These are phyloP conservation scores for Cynoglossus semilaevis DNA, from an alignment of 2,113 vertebrate genomes.

Conservation along the genomic window DNA sequence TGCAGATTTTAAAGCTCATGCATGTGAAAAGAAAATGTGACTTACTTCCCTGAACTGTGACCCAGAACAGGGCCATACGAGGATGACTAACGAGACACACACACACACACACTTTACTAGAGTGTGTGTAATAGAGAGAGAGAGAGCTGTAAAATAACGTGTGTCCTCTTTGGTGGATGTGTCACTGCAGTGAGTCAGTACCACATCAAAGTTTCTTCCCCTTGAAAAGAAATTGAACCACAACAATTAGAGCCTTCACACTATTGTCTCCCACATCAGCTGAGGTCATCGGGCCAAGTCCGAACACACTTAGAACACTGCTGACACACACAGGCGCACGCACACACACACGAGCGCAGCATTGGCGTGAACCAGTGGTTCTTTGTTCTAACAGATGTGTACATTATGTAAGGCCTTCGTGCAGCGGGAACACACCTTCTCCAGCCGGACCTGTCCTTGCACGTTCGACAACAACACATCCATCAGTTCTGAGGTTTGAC, in stretches of 20 bases:
- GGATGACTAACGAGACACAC: too few relatives aligned
- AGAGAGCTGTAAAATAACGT: conserved; percentile 4
- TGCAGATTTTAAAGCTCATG: too few relatives aligned
- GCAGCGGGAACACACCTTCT: conserved; percentile 6
- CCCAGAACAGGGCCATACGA: too few relatives aligned
- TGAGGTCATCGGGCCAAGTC: too few relatives aligned
- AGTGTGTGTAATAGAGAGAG: too few relatives aligned
- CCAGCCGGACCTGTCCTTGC: conserved; percentile 1
- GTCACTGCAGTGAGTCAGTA: too few relatives aligned
- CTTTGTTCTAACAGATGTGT: background rate
- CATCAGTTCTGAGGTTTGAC: conserved; percentile 1
- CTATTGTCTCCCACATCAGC: background rate
- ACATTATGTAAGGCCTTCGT: conserved; percentile 2
- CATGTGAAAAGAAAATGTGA: too few relatives aligned
- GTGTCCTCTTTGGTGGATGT: too few relatives aligned
- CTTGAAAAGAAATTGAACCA: conserved; percentile 15
- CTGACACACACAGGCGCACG: background rate
- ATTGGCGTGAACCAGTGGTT: background rate
- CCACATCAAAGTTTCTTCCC: background rate
- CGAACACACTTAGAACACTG: too few relatives aligned
- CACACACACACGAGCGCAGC: background rate
- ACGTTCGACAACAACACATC: conserved; percentile 1
- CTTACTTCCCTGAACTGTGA: too few relatives aligned
- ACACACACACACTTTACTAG: too few relatives aligned
- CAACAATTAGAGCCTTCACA: conserved; percentile 8